Evolutionary conservation across 2,888 invertebrate genomes (phyloP), one percentile per base, ranked within the genome.

Genomic region (Drosophila kuntzei): DNA sequence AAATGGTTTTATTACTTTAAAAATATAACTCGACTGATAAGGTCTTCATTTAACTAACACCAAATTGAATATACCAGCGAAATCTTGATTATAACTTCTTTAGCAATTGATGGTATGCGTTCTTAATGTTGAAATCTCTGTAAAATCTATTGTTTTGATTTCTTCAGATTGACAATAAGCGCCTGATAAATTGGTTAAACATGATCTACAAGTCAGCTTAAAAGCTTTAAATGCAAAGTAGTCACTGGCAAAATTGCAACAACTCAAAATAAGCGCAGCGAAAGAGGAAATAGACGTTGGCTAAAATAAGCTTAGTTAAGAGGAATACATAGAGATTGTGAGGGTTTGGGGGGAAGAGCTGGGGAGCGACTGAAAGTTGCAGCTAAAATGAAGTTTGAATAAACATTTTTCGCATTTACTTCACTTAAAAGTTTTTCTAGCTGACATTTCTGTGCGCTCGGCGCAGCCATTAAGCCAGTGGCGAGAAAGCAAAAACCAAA

Each of bases 331-430:
- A 37, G 36, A 14, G 36, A 25, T 12, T 14, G 36, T 20, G 12
- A 25, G 14, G 29, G 8, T 2, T 2, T 0, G 29, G 20, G 22
- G 12, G 32, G 11, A 34, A 14, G 25, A 50, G 39, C 1, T 14
- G 18, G 9, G 8, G 16, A 43, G 41, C 1, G 7, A 54, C 67
- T 69, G 43, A 64, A 86, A 89, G 76, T 80, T 87, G 69, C 76
- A 74, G 70, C 76, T 87, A 72, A 87, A 89, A 88, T 78, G 72
- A 87, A 85, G 89, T 89, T 87, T 89, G 89, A 89, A 89, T 89
- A 89, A 85, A 85, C 85, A 85, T 89, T 85, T 89, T 84, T 81
- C 87, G 83, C 89, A 89, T 89, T 89, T 85, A 89, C 85, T 85
- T 85, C 74, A 89, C 87, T 85, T 89, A 87, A 85, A 84, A 84